Evolutionary conservation across 2,888 invertebrate genomes (phyloP), one percentile per base, ranked within the genome.

Genomic region (Eristalis tenax): DNA sequence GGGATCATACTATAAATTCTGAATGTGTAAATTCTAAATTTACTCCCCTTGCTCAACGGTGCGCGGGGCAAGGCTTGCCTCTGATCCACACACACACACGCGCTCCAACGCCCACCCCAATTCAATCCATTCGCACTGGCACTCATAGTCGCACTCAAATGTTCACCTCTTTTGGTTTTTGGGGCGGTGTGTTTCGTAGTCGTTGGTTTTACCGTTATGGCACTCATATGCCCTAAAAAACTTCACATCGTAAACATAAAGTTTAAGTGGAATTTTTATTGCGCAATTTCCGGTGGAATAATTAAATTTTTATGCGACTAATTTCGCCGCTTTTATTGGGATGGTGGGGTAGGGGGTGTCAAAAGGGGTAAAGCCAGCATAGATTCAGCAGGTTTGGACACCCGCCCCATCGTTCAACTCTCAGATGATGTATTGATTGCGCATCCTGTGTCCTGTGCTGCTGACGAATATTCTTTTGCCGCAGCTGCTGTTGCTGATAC

Each of bases 261-360:
- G 83, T 83, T 87, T 87, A 83, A 87, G 87, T 87, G 76, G 87
- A 87, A 83, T 83, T 87, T 87, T 87, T 87, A 87, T 83, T 87
- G 87, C 79, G 71, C 83, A 87, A 87, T 87, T 87, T 87, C 87
- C 87, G 87, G 87, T 87, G 83, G 79, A 87, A 87, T 87, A 87
- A 87, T 87, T 87, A 87, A 87, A 87, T 87, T 87, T 87, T 87
- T 87, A 87, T 83, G 87, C 75, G 79, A 79, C 87, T 83, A 87
- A 87, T 87, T 87, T 87, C 68, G 83, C 75, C 83, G 79, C 86
- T 78, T 83, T 86, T 86, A 87, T 83, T 79, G 83, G 50, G 75
- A 83, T 83, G 79, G 79, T 71, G 71, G 83, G 75, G 22, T n/a
- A n/a, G 43, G 38, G 26, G 26, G 26, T 3, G 15, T 18, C 28